Evolutionary conservation across 2,797 vertebrate species (phyloP), one percentile per base, ranked within the genome.

Genomic region (Lacerta agilis): DNA sequence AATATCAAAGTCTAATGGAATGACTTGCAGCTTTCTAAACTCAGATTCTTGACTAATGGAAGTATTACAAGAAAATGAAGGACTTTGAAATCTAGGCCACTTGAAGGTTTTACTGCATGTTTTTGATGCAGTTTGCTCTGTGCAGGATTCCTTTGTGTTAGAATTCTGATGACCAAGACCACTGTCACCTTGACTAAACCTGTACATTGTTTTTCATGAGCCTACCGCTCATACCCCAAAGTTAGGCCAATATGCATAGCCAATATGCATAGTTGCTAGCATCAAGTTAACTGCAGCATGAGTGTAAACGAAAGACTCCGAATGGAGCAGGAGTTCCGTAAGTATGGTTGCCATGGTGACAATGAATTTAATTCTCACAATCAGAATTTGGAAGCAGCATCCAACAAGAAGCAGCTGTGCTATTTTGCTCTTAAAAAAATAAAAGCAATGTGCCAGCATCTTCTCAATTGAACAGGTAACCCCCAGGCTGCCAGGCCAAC

Each of bases 131-230:
- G 5, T 67, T 71, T 71, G 33, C 9, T n/a, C 43, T 66, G 4
- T 82, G 43, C 0, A 76, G 58, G 38, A 36, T 33, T 77, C 20
- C 6, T 76, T 45, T 49, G 18, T 7, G 17, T 45, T 76, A 82
- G 89, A 81, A n/a, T 6, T 76, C 91, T 79, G 67, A 58, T 55
- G 85, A 43, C 36, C 2, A 87, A 71, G 33, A 87, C 29, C 3
- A 18, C 55, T 86, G 33, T 58, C 82, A 38, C 83, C 4, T 79
- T 0, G 0, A 58, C 82, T 58, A 1, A 73, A 6, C 17, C 27
- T 81, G 20, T 64, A 25, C 9, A n/a, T 82, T 71, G 58, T 81
- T 20, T 71, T 67, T 43, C 55, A 9, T 73, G n/a, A 25, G n/a
- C 6, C 45, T 72, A 27, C 15, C 71, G 15, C 38, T 61, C 55